Evolutionary conservation across 2,888 invertebrate species (phyloP), one percentile per base, ranked within the genome.

Genomic region (Tanypteryx hageni): DNA sequence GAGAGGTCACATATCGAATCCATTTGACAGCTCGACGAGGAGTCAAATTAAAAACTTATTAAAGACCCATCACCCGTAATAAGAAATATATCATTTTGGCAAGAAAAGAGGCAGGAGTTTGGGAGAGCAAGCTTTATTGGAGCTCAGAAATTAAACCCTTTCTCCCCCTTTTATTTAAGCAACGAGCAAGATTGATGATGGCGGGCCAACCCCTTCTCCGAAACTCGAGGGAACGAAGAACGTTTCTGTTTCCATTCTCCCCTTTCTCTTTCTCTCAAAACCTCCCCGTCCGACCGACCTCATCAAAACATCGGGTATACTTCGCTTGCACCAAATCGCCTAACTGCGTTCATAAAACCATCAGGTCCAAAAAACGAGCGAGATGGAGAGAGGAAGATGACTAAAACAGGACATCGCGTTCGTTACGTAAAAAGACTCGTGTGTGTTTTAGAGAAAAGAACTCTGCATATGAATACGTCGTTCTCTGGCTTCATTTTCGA

Each of bases 81-180:
- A 76, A n/a, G 76, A 76, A 76, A 76, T 76, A 76, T 76, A 76
- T 76, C 27, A 27, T 76, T 76, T 76, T 76, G 76, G 76, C 76
- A 27, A 76, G 64, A 16, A 64, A 64, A 68, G 76, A 27, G 22
- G 27, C 22, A 76, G 76, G 22, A 22, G 76, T 22, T 27, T 13
- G 27, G 13, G 76, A 27, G 27, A 14, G 10, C 76, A 27, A 27
- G 22, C 76, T 76, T 76, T 76, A 76, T 76, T 76, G 76, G 76
- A 27, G 76, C 27, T 76, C 76, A 76, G 27, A 76, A 76, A 76
- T 76, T 76, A 76, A 76, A 76, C 76, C 76, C 27, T 27, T 68
- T 22, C 13, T 22, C 13, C 76, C 76, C 76, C 76, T 76, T 76
- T 76, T 76, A 76, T 76, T 76, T 27, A 76, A 76, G 76, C 76